phyloP scores from a whole-genome alignment of 2,888 invertebrate species.

The Holacanthella duospinosa region DNA sequence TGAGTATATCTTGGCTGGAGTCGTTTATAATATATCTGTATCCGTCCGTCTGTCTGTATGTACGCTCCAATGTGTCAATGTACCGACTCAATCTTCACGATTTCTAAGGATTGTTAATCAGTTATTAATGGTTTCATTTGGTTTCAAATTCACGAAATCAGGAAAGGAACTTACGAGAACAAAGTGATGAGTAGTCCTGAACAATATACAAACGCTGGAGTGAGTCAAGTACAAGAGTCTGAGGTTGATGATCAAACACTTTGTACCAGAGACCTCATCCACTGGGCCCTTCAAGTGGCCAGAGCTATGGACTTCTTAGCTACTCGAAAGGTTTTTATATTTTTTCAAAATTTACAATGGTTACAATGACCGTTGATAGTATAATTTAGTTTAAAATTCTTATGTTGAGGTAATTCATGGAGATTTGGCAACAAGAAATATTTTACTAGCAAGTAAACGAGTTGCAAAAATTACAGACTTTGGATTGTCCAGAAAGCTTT shows the following conservation, averaged over 20 bases:
- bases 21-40: too few species aligned
- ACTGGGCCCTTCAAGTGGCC: conserved; percentile 5
- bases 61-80: too few species aligned
- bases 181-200: not conserved
- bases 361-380: not conserved
- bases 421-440: conserved; percentile 8
- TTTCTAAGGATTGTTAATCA: too few species aligned
- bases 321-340: not conserved
- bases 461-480: conserved; percentile 7
- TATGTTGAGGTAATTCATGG: conserved; percentile 7
- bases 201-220: not conserved
- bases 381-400: not conserved
- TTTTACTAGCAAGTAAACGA: not conserved
- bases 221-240: not conserved
- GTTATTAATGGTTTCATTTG: too few species aligned
- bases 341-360: not conserved
- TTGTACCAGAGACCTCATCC: not conserved
- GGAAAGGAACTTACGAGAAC: not conserved
- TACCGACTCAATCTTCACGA: too few species aligned
- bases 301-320: conserved; percentile 1
- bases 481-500: conserved; percentile 8
- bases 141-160: not conserved
- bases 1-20: too few species aligned
- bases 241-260: not conserved
- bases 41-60: too few species aligned